Evolutionary conservation across 2,113 vertebrate genomes (phyloP), one percentile per base, ranked within the genome.

Genomic region (Athene noctua): DNA sequence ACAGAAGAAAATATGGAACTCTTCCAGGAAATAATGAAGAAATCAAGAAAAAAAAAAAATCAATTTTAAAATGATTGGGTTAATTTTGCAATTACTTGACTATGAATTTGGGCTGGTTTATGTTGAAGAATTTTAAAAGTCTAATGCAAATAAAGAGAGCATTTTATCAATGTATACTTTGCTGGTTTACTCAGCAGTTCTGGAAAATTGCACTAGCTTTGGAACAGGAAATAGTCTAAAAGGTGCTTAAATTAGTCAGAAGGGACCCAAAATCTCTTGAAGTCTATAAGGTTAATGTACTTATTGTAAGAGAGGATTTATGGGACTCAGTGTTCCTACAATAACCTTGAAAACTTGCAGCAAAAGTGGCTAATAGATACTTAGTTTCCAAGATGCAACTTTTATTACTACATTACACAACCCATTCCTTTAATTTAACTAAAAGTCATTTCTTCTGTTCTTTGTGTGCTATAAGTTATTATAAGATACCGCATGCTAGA

Each of bases 381-480:
- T 86, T 94, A 15, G 17, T 88, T 91, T 86, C 90, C 34, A 78
- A 66, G 36, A 92, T 77, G 65, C 46, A 92, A 30, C 22, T 47
- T 78, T 92, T 74, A 92, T 65, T 72, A 79, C 1, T 19, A 16
- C 9, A 4, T 83, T 88, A 52, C 15, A 67, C 23, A 92, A 36
- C 2, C 10, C 5, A 46, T 27, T 42, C 78, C 23, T 83, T 96
- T 42, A 52, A 90, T 36, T 88, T 88, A 71, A 80, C 91, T 88
- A 94, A 68, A 95, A 96, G 71, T 61, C 9, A 94, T 94, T 12
- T 9, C 80, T 49, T 38, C 78, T 92, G 55, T 80, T 94, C 80
- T 94, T 83, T 57, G 30, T 67, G 23, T 89, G 89, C 57, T 32
- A 49, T 84, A 94, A 25, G 27, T 86, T 67, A 78, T 47, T 80